Conservation (phyloP, 2,113 vertebrate genomes). For the Crypturellus undulatus region DNA sequence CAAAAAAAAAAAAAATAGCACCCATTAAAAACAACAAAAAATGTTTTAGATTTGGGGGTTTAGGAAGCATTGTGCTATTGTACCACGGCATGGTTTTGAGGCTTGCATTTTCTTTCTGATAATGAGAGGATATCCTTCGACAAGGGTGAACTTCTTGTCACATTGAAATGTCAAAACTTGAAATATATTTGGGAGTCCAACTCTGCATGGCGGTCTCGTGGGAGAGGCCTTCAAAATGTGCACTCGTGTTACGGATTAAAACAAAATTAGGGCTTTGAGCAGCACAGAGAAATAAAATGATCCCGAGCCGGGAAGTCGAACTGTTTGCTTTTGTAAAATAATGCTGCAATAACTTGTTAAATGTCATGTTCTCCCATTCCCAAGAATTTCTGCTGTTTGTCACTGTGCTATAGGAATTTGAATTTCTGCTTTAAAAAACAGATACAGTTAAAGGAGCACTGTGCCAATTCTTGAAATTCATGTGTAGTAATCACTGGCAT, state of each 20-base stretch:
- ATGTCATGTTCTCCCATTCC: neutral
- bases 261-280: neutral
- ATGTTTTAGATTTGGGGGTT: neutral
- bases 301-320: neutral
- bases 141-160: neutral
- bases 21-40: neutral
- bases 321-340: neutral
- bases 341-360: neutral
- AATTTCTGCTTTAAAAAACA: neutral
- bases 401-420: neutral
- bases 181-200: neutral
- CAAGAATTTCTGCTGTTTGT: neutral
- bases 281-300: neutral
- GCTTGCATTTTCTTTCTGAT: conserved; percentile 16
- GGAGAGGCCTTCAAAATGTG: neutral
- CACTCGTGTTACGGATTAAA: neutral
- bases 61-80: neutral
- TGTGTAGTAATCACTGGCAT: neutral
- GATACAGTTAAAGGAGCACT: neutral
- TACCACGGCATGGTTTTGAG: conserved; percentile 2
- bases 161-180: conserved; percentile 38
- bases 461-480: neutral
- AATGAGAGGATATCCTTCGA: conserved; percentile 42
- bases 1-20: neutral
- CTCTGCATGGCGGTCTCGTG: neutral